Percentiles rank a stretch among this genome's conserved stretches.
phyloP scores from a whole-genome alignment of 2,888 invertebrate genomes.

The Acronicta psi region DNA sequence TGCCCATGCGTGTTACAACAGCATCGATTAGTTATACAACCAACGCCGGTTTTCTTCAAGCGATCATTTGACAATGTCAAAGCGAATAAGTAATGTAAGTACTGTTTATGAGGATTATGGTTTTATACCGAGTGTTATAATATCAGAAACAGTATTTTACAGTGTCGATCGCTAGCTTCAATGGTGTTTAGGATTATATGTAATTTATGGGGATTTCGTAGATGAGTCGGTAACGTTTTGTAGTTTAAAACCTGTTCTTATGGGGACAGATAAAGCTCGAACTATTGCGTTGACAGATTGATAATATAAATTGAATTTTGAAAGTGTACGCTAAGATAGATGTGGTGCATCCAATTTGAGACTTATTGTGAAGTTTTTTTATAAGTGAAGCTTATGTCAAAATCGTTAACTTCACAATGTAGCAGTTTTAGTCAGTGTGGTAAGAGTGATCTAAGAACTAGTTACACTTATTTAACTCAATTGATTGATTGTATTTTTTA shows the following conservation, averaged over 20 bases:
- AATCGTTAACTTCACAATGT: no score
- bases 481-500: no score
- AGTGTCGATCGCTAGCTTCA: conserved; percentile 72
- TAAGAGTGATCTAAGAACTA: no score
- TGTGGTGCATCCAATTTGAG: conserved; percentile 27
- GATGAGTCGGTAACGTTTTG: conserved; percentile 70
- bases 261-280: conserved; percentile 54
- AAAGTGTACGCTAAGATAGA: conserved; percentile 22
- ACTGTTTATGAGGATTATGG: conserved; percentile 22
- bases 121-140: conserved; percentile 30
- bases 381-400: neutral
- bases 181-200: conserved; percentile 77
- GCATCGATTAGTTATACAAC: conserved; percentile 34
- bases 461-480: no score
- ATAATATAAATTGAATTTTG: conserved; percentile 59
- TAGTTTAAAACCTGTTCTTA: conserved; percentile 62
- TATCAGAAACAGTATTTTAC: conserved; percentile 70
- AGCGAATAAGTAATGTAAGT: conserved; percentile 56
- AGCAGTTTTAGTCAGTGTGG: no score
- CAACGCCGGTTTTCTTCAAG: conserved; percentile 38
- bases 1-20: conserved; percentile 31
- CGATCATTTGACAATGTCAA: conserved; percentile 13
- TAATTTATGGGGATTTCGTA: conserved; percentile 78
- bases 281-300: conserved; percentile 64
- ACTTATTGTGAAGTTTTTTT: conserved; percentile 27